Evolutionary conservation across 2,888 invertebrate species (phyloP).

Genomic region (Tiphia femorata): DNA sequence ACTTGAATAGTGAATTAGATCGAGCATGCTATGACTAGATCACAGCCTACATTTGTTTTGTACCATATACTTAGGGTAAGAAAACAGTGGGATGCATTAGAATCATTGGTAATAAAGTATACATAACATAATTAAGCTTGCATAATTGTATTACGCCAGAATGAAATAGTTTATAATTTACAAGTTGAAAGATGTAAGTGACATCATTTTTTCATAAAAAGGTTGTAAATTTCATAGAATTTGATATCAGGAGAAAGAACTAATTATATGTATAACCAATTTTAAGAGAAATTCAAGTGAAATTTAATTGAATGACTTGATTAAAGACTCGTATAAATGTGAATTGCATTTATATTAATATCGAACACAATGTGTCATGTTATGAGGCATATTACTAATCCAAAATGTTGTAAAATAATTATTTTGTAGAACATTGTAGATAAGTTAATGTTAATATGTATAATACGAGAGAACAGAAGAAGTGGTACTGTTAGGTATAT

Average conservation of each 20-base stretch:
- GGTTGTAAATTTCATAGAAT: conserved; percentile 3
- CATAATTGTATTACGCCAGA: conserved; percentile 33
- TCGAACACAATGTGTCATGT: conserved; percentile 12
- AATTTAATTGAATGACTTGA: not conserved
- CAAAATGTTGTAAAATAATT: conserved; percentile 20
- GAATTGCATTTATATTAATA: conserved; percentile 11
- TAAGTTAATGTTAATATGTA: conserved; percentile 43
- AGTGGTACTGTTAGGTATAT: conserved; percentile 31
- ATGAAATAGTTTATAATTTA: conserved; percentile 17
- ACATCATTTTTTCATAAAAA: not conserved
- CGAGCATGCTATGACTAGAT: conserved; percentile 26
- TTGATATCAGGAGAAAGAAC: conserved; percentile 8
- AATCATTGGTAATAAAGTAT: conserved; percentile 18
- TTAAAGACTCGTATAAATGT: too few relatives aligned
- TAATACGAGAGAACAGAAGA: conserved; percentile 23
- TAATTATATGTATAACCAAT: not conserved
- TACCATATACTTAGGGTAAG: conserved; percentile 42
- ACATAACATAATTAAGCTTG: conserved; percentile 27
- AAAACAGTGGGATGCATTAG: conserved; percentile 45
- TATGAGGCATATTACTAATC: conserved; percentile 13
- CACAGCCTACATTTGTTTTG: conserved; percentile 45
- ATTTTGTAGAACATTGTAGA: conserved; percentile 41
- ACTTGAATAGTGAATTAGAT: conserved; percentile 40
- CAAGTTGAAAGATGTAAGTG: conserved; percentile 5
- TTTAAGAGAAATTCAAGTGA: not conserved